Evolutionary conservation across 1,140 invertebrate species (phyloP).

Genomic region (Colletes latitarsis): DNA sequence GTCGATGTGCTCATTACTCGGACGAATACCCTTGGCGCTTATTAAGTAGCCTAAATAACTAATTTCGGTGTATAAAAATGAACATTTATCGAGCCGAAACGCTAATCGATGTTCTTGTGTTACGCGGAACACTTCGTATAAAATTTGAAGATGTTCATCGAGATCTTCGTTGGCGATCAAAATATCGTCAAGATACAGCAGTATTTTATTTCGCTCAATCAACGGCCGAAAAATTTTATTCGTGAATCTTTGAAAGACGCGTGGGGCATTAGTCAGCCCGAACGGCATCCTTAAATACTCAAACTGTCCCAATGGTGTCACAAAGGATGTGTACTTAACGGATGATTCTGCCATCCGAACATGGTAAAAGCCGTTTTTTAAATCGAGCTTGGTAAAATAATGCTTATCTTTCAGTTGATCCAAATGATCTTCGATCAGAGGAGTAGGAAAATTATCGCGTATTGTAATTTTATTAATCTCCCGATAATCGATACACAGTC

Average conservation of each 20-base stretch:
- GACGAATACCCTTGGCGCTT: background rate
- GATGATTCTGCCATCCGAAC: background rate
- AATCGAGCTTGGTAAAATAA: background rate
- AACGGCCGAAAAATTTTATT: background rate
- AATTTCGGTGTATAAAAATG: background rate
- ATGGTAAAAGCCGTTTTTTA: background rate
- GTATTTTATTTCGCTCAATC: background rate
- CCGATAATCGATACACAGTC: constrained; percentile 1
- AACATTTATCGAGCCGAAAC: constrained; percentile 16
- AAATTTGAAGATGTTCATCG: background rate
- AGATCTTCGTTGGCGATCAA: background rate
- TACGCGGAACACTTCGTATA: background rate
- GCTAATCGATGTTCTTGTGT: background rate
- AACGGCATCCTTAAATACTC: constrained; percentile 4
- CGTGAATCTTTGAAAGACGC: no score
- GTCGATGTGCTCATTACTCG: background rate
- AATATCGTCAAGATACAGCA: constrained; percentile 8
- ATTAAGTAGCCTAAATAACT: constrained; percentile 11
- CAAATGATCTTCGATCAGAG: background rate
- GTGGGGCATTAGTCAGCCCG: constrained; percentile 1
- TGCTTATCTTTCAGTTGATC: constrained; percentile 1
- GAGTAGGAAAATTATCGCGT: constrained; percentile 12
- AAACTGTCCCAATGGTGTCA: constrained; percentile 7
- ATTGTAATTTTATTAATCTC: constrained; percentile 2
- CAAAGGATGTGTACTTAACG: no score